Evolutionary conservation across 1,140 invertebrate species (phyloP).

Genomic region (Pararge aegeria): DNA sequence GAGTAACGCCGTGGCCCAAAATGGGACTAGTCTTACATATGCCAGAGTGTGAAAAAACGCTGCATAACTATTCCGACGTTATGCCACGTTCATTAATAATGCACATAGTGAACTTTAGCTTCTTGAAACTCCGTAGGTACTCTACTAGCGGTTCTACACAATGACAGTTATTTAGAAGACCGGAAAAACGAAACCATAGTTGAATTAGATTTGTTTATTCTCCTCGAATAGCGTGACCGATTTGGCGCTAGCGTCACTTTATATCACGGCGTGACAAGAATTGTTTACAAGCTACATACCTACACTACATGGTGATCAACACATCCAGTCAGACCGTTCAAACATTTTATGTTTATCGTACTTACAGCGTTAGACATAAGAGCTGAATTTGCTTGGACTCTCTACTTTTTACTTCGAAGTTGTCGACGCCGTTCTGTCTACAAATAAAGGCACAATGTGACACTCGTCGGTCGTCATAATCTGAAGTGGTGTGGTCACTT

Average conservation of each 20-base stretch:
- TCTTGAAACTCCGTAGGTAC: too few species aligned
- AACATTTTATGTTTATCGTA: not conserved
- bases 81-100: too few species aligned
- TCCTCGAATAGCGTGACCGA: conserved; percentile 34
- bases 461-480: conserved; percentile 17
- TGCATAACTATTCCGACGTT: too few species aligned
- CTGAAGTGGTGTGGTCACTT: conserved; percentile 26
- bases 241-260: conserved; percentile 30
- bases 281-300: conserved; percentile 32
- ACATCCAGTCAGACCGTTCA: conserved; percentile 3
- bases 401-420: conserved; percentile 7
- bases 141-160: too few species aligned
- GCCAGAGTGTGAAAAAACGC: too few species aligned
- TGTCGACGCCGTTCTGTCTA: conserved; percentile 38
- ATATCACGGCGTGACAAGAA: conserved; percentile 33
- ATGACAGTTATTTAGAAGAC: too few species aligned
- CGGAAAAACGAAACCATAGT: conserved; percentile 22
- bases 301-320: conserved; percentile 12
- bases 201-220: conserved; percentile 32
- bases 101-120: too few species aligned
- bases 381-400: not conserved
- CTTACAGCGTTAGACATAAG: not conserved
- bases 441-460: conserved; percentile 25
- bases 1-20: too few species aligned
- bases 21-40: too few species aligned